phyloP scores from a whole-genome alignment of 2,888 invertebrate genomes.

The Tipula vernalis region DNA sequence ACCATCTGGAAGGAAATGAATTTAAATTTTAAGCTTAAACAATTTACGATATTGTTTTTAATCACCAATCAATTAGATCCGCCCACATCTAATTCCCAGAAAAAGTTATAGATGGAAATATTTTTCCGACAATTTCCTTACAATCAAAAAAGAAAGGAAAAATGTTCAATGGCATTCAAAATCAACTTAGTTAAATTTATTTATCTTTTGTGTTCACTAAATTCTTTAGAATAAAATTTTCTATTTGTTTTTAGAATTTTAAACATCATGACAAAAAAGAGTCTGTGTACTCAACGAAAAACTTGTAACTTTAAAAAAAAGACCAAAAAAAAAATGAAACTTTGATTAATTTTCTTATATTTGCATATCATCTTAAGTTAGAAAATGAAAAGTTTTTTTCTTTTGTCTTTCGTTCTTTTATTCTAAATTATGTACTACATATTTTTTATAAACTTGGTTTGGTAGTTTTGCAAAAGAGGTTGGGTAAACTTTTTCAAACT shows the following conservation, averaged over 20 bases:
- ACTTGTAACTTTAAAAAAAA: neutral
- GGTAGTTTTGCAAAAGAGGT: no score
- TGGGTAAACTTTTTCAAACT: no score
- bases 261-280: no score
- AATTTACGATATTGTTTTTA: neutral
- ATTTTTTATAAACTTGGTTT: no score
- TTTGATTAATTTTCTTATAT: neutral
- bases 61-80: neutral
- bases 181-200: neutral
- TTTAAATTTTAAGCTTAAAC: neutral
- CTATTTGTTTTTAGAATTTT: neutral
- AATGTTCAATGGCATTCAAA: neutral
- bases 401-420: neutral
- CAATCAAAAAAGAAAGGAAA: neutral
- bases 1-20: no score
- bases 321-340: neutral
- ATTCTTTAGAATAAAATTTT: neutral
- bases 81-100: neutral
- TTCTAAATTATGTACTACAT: no score
- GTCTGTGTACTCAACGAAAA: neutral
- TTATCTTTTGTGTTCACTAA: neutral
- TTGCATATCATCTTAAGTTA: neutral
- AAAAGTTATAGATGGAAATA: neutral
- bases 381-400: neutral
- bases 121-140: neutral